Percentiles rank a stretch among this genome's conserved stretches.
phyloP scores from a whole-genome alignment of 2,888 invertebrate genomes.

The Hecatera dysodea region DNA sequence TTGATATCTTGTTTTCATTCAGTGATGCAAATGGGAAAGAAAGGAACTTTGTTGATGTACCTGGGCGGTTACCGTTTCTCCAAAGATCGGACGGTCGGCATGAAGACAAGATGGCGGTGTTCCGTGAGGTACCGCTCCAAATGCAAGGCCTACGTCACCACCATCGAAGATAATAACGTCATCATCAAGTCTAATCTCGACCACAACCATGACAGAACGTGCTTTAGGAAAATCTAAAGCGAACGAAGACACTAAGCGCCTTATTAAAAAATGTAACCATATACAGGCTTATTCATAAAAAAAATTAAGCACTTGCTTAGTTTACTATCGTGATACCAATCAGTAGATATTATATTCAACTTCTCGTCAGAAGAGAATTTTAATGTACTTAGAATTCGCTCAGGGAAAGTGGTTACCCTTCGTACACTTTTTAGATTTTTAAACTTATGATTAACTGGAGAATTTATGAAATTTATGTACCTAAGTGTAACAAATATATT shows the following conservation, averaged over 20 bases:
- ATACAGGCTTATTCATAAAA: neutral
- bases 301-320: neutral
- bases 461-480: neutral
- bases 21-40: conserved; percentile 41
- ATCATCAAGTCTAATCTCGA: conserved; percentile 40
- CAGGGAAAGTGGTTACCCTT: neutral
- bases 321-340: neutral
- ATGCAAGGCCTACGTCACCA: conserved; percentile 53
- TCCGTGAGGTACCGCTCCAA: conserved; percentile 67
- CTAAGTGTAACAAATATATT: neutral
- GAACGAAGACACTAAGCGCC: neutral
- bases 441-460: neutral
- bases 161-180: conserved; percentile 19
- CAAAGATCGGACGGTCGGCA: conserved; percentile 48
- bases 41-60: conserved; percentile 33
- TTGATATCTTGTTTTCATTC: conserved; percentile 1
- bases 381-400: neutral
- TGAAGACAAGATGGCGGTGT: conserved; percentile 73
- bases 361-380: too few relatives aligned
- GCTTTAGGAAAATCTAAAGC: neutral
- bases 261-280: too few relatives aligned
- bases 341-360: neutral
- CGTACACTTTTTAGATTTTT: neutral
- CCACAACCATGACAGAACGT: conserved; percentile 61
- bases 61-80: conserved; percentile 56